Evolutionary conservation across 2,797 vertebrate genomes (phyloP), one percentile per base, ranked within the genome.

Genomic region (Amphiprion clarkii): DNA sequence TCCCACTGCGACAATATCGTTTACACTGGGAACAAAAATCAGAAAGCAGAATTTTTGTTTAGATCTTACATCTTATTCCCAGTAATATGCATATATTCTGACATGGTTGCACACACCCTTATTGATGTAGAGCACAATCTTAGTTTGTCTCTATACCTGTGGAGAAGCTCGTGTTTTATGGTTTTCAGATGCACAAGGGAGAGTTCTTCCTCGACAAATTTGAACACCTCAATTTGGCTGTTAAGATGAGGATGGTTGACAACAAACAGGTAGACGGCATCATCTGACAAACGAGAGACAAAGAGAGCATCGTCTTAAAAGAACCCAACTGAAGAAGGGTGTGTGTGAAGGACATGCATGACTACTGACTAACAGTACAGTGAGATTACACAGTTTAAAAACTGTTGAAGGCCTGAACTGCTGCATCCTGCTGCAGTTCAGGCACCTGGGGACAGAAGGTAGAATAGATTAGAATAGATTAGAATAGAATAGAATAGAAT

Each of bases 191-290:
- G 92, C 25, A 92, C 11, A 27, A 99, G 93, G 79, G 95, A 92
- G 76, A 76, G 90, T 40, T 96, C 93, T 4, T 98, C 94, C 64
- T 96, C 95, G n/a, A 93, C 67, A 88, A 95, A 98, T 77, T 81
- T 93, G 85, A 99, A 99, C 71, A 97, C 65, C 77, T 99, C 98
- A n/a, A 99, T 91, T 3, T 96, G 96, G 86, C 94, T 95, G 61
- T 92, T 92, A 61, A 82, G 76, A 33, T 95, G 52, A 74, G 97
- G 97, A 82, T 99, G 97, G 93, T 94, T 99, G 68, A 98, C 96
- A 71, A 97, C 95, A 72, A 96, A 98, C 48, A 99, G 93, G 85
- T 98, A 97, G 31, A 96, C 84, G 0, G 92, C 80, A 52, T 93
- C 85, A 33, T 97, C 98, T 99, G 89, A 65, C 10, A n/a, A 68